Percentiles rank a stretch among this genome's conserved stretches.
These are phyloP conservation scores for Vespertilio murinus DNA, from an alignment of 2,797 vertebrate genomes.

Conservation along the genomic window DNA sequence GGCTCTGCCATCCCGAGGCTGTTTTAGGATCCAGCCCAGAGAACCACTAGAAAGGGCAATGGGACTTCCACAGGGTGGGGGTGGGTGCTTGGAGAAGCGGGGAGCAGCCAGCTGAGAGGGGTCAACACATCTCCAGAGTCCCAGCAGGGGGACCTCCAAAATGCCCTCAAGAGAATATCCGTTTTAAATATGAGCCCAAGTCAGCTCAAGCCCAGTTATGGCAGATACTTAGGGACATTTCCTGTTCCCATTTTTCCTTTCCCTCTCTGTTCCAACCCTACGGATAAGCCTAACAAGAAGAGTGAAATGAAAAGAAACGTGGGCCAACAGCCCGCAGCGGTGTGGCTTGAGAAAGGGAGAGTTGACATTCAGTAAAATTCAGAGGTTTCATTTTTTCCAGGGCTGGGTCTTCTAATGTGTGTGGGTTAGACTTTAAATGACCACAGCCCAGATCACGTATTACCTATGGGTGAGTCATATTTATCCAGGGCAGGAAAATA, in stretches of 20 bases:
- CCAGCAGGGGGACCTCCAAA: background rate
- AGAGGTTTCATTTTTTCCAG: background rate
- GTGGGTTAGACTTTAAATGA: background rate
- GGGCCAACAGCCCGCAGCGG: background rate
- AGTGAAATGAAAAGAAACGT: background rate
- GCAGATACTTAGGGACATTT: background rate
- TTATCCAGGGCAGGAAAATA: background rate
- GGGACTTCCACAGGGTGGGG: background rate
- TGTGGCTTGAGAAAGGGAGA: background rate
- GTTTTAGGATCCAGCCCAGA: background rate
- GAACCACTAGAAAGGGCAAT: background rate
- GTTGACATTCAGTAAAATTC: background rate
- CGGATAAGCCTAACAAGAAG: background rate
- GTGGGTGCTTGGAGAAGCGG: background rate
- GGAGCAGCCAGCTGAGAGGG: background rate
- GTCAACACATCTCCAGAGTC: background rate
- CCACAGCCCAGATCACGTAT: background rate
- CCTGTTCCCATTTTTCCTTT: background rate
- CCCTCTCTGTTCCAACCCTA: background rate
- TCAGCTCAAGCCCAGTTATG: background rate
- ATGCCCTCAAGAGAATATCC: background rate
- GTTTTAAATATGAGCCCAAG: background rate
- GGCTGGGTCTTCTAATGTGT: background rate
- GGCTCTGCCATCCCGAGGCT: background rate
- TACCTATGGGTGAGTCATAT: background rate